Base-by-base conservation (phyloP, 2,797 vertebrate genomes). In the Molossus alvarezi region DNA sequence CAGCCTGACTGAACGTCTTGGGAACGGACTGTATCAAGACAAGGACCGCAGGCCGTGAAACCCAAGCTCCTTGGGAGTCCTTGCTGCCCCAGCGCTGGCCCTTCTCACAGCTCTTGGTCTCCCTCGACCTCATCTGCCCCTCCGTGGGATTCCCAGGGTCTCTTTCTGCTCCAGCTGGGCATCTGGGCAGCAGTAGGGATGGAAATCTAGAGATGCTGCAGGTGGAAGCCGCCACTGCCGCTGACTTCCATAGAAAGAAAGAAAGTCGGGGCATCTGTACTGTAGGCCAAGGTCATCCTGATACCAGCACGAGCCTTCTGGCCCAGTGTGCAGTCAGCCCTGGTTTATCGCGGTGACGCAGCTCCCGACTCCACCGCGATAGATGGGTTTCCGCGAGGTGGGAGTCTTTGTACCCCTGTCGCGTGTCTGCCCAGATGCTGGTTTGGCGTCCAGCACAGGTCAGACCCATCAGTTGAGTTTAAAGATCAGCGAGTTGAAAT, bases 131-230 rank as follows among this genome's bases (percentile, higher is more conserved):
- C 96, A 69, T 96, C 96, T 98, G 65, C 94, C 98, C 98, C 98
- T 97, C 98, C 98, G 97, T 98, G 97, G 98, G 98, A 96, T 45
- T 6, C 37, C 14, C 0, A 79, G 90, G 88, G 97, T 89, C 93
- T 96, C 90, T 93, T 57, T 88, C 51, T 25, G 1, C 41, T 37
- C 80, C 69, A 58, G 85, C 65, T 10, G 0, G 75, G 55, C 27
- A 12, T 8, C 2, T 21, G 45, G 55, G 21, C 20, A n/a, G 2
- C 23, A 2, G 18, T 5, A 79, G 88, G 23, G 79, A 5, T 9
- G 45, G 76, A 76, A 64, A 71, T 67, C 64, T 9, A 15, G 75
- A 75, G 72, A 11, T 6, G 6, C 0, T 29, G 5, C 53, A 53
- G 48, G 15, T 12, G 33, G 17, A 21, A 15, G 37, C 5, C 2